phyloP scores from a whole-genome alignment of 1,140 invertebrate genomes.

The Eriosoma lanigerum region DNA sequence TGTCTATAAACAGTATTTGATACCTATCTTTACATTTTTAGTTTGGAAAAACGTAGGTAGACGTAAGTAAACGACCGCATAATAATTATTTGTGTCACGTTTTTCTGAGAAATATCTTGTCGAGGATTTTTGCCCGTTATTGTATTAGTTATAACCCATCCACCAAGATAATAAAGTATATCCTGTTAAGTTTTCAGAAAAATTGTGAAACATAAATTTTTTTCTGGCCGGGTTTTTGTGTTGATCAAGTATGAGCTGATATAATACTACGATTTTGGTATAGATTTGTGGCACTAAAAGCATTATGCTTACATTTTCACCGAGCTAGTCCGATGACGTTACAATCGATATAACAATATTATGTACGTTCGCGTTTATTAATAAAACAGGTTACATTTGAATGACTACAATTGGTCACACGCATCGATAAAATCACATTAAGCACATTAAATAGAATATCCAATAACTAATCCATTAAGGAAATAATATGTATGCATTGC shows the following conservation, averaged over 20 bases:
- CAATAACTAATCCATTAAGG: conserved; percentile 12
- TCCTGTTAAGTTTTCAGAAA: background rate
- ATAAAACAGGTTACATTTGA: conserved; percentile 1
- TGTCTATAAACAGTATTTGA: too few species aligned
- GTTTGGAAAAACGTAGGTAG: too few species aligned
- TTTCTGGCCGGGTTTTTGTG: background rate
- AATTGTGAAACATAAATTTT: background rate
- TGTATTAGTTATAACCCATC: background rate
- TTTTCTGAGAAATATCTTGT: background rate
- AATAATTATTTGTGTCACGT: conserved; percentile 20
- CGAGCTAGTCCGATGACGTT: background rate
- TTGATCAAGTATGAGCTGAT: too few species aligned
- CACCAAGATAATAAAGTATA: background rate
- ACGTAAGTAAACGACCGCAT: background rate
- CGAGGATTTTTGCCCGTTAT: background rate
- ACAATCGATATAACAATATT: background rate
- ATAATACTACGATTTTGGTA: too few species aligned
- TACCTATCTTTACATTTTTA: too few species aligned
- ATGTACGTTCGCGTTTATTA: conserved; percentile 10
- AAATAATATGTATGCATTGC: too few species aligned
- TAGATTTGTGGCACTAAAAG: background rate
- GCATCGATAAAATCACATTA: conserved; percentile 19
- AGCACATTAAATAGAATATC: background rate
- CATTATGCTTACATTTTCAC: conserved; percentile 17
- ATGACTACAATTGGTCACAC: background rate